Percentiles rank a stretch among this genome's conserved stretches.
Evolutionary conservation across 2,113 vertebrate genomes (phyloP).

Genomic region (Oceanodroma tethys): DNA sequence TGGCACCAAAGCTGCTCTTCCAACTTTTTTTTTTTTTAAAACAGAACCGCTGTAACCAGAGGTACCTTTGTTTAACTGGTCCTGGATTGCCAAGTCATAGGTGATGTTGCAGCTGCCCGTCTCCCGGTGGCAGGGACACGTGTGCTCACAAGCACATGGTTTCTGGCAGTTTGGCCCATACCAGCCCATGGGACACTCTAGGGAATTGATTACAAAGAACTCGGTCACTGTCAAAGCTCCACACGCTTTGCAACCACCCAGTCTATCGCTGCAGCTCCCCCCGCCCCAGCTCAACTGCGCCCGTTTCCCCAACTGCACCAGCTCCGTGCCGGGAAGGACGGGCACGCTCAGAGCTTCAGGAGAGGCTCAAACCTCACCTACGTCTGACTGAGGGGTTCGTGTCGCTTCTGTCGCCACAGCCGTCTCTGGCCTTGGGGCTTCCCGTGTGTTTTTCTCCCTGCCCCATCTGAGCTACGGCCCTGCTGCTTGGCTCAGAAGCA

Average conservation of each 20-base stretch:
- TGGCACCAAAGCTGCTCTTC: not conserved
- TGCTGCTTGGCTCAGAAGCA: not conserved
- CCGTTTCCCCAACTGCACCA: not conserved
- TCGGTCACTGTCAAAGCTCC: fast-evolving
- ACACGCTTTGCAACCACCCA: not conserved
- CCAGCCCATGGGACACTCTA: conserved; percentile 84
- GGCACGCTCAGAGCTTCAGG: not conserved
- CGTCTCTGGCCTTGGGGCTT: not conserved
- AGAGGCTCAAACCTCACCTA: not conserved
- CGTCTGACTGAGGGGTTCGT: fast-evolving
- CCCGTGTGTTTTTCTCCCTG: not conserved
- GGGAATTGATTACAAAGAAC: not conserved
- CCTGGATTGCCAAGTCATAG: not conserved
- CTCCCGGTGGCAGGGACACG: conserved; percentile 80
- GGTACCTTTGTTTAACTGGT: conserved; percentile 78
- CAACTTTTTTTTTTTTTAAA: fast-evolving
- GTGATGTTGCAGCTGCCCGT: conserved; percentile 83
- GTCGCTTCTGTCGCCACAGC: not conserved
- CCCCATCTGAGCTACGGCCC: fast-evolving
- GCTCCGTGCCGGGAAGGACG: not conserved
- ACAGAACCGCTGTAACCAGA: fast-evolving
- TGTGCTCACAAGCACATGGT: conserved; percentile 76
- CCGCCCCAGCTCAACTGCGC: not conserved
- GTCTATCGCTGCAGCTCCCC: not conserved
- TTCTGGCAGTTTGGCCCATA: conserved; percentile 77